Base-by-base conservation (phyloP, 2,888 invertebrate species). In the Rhimphoctona megacephalus region DNA sequence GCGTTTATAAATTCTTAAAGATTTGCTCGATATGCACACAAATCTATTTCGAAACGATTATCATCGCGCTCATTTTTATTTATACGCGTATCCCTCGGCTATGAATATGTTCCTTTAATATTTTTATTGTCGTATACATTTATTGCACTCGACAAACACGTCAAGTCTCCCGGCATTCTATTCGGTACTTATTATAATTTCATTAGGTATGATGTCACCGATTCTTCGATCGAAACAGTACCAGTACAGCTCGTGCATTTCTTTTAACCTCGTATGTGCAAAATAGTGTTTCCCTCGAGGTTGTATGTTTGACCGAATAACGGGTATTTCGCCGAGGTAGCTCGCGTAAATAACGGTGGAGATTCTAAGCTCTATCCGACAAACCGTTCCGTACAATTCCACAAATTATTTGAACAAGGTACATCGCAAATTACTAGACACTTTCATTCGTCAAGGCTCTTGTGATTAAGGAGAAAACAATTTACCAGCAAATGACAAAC, bases 201-300 rank as follows among this genome's bases (percentile, higher is more conserved):
- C 81, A 82, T 79, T 72, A 49, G 76, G 36, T 30, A 43, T 82
- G 85, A 83, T 79, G 82, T 85, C 85, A 73, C 36, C 74, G 79
- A 76, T 76, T 43, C n/a, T 73, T 80, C 82, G 85, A 86, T 86
- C 82, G 81, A 76, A 82, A 46, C 74, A 19, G 25, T 52, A 19
- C 36, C 22, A 43, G 43, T 64, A 64, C 17, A 70, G 76, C 30
- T 67, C 67, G 66, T 54, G 78, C 79, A 19, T 46, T 77, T 64
- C 43, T 64, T 46, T 22, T 30, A 17, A 43, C 22, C n/a, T 46
- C 64, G 64, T 30, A 49, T 66, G 52, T 69, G 79, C 25, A 57
- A 79, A 79, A 79, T 39, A 43, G 76, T 66, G 46, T 77, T 77
- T 77, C 17, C 64, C 49, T 66, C 52, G 46, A 64, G 39, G 36